Base-by-base conservation (phyloP, 2,113 vertebrate genomes). In the Apteryx mantelli region DNA sequence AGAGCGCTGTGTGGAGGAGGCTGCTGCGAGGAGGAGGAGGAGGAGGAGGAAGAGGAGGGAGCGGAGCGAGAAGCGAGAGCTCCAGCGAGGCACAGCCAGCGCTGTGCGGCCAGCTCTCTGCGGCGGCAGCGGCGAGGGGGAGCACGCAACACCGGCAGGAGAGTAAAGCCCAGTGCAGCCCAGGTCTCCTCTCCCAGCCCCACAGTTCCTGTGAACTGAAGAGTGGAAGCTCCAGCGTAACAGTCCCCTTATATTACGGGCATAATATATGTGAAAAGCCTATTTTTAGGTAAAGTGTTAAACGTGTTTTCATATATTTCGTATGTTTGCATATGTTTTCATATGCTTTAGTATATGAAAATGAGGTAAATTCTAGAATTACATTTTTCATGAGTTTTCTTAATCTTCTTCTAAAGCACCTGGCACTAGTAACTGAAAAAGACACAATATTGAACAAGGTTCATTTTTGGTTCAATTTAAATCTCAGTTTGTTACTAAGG, bases 231-330 rank as follows among this genome's bases (percentile, higher is more conserved):
- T 36, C n/a, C 5, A 19, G 44, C 12, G 44, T 2, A 20, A 26
- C 26, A 2, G 36, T 26, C 26, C 20, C 58, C 40, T 13, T 12
- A 5, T 1, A 6, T 0, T 3, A 5, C 48, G 2, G 48, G 5
- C 38, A 30, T 8, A 4, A n/a, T 22, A 38, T 38, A 38, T 38
- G 36, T 38, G 36, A 38, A 38, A 38, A 38, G 36, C 36, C 36
- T 38, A 38, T 38, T 38, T 38, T 38, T 38, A 38, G 36, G 36
- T 38, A 38, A 38, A 38, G 7, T 4, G 11, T 26, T 6, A 53
- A 53, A 61, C 13, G 2, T 2, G 17, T 22, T 42, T 52, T 53
- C 68, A 44, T 11, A 1, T 13, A n/a, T 11, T 30, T n/a, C 19
- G 1, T 22, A 8, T 3, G 5, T n/a, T 64, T 38, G 25, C 63